Conservation (phyloP, 2,797 vertebrate genomes). For the Melanotaenia trifasciata region DNA sequence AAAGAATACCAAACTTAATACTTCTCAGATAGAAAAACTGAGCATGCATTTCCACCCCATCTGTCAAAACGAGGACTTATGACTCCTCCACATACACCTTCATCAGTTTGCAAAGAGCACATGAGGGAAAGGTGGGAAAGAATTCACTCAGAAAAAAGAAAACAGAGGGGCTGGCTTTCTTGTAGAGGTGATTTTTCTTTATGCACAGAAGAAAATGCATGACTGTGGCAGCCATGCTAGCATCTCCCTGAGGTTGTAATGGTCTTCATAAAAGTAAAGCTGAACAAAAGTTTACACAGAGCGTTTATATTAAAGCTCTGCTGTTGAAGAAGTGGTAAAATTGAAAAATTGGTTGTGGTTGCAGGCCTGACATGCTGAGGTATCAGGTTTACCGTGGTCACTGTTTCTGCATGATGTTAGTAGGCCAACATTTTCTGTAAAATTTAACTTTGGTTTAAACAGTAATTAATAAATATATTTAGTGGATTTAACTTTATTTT, state of each 20-base stretch:
- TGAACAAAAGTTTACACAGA: neutral
- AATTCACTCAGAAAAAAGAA: neutral
- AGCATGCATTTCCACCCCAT: constrained; percentile 44
- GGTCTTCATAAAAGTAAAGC: neutral
- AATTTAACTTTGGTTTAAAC: neutral
- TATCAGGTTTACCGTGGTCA: neutral
- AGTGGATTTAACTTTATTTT: neutral
- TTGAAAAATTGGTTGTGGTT: neutral
- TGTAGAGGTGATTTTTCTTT: neutral
- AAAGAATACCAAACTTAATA: constrained; percentile 21
- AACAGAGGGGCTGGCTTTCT: neutral
- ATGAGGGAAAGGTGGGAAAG: neutral
- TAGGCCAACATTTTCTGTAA: neutral
- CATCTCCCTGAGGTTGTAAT: neutral
- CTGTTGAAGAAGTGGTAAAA: neutral
- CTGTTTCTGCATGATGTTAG: neutral
- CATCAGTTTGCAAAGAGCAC: neutral
- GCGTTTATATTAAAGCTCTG: neutral
- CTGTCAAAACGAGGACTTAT: neutral
- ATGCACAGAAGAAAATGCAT: neutral
- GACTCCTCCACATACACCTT: neutral
- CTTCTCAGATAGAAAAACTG: constrained; percentile 19
- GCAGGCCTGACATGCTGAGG: neutral
- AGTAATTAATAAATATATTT: neutral
- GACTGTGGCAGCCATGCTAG: neutral